phyloP scores from a whole-genome alignment of 2,113 vertebrate species.

The Columba janthina region DNA sequence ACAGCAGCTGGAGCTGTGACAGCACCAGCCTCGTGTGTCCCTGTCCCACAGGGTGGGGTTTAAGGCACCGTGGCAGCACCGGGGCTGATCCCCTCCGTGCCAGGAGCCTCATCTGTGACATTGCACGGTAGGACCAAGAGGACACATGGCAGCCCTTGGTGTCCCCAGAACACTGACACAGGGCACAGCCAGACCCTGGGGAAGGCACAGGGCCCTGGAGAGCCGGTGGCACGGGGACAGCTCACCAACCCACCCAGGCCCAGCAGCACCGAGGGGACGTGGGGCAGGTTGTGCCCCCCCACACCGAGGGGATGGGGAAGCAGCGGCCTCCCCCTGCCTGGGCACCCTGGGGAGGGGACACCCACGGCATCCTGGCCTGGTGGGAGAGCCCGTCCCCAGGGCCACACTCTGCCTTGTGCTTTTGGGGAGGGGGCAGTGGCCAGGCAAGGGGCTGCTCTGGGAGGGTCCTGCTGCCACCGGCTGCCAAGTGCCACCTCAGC shows the following conservation, averaged over 20 bases:
- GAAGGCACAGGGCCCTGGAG: background rate
- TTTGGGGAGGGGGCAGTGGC: background rate
- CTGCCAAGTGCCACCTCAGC: background rate
- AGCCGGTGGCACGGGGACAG: rapidly evolving
- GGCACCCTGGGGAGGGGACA: background rate
- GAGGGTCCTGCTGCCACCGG: background rate
- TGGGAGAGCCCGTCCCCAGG: background rate
- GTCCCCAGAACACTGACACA: background rate
- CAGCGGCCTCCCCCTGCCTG: background rate
- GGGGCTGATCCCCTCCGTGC: background rate
- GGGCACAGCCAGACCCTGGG: background rate
- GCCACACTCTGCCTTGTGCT: background rate
- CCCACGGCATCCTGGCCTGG: background rate
- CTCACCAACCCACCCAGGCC: background rate
- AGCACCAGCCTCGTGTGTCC: rapidly evolving
- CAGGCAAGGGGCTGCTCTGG: background rate
- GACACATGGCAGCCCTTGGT: background rate
- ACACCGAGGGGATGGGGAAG: background rate
- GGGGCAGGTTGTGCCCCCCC: background rate
- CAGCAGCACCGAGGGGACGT: conserved; percentile 20
- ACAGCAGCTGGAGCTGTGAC: background rate
- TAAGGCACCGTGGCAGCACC: conserved; percentile 77
- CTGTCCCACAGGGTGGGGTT: background rate
- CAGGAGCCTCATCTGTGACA: background rate
- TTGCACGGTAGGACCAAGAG: background rate